Evolutionary conservation across 2,797 vertebrate genomes (phyloP), one percentile per base, ranked within the genome.

Genomic region (Cryptoprocta ferox): DNA sequence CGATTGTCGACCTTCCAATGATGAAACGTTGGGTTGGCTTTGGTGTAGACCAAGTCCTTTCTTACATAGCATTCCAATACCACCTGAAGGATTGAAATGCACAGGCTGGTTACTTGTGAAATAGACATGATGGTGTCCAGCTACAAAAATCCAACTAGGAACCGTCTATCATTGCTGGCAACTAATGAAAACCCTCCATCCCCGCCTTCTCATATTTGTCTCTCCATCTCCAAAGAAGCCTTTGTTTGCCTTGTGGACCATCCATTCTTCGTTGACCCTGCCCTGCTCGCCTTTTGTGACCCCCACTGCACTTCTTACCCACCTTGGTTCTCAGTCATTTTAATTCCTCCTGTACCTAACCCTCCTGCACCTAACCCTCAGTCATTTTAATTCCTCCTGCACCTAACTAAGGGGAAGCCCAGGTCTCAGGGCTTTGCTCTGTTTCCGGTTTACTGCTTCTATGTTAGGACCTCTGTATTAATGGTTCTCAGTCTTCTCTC

Each of bases 1-100:
- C 99, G 99, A 98, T 99, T 99, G 98, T 99, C 99, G 78, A 99
- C 99, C 98, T 99, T 99, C 99, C 99, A 99, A 66, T 99, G 99
- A 98, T 99, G 99, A 98, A 99, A 99, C 19, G 99, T 99, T 96
- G 99, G 99, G 21, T 99, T 99, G 61, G 99, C 99, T 98, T 99
- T 99, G 56, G 99, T 99, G 99, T 99, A 99, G 83, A 99, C 99
- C 97, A 99, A 98, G 98, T 99, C 99, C 98, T 99, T 99, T 99
- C 99, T 99, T 97, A 99, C 99, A 42, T 99, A 99, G 98, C 99
- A 99, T 97, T 99, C 99, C 98, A 99, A 98, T 95, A 99, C 99
- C 98, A 99, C 99, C 99, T 99, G 98, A 97, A 96, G 89, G 96
- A 94, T 97, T 0, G 10, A 97, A 98, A 95, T 84, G 98, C 94